Evolutionary conservation across 2,888 invertebrate species (phyloP), one percentile per base, ranked within the genome.

Genomic region (Urechis unicinctus): DNA sequence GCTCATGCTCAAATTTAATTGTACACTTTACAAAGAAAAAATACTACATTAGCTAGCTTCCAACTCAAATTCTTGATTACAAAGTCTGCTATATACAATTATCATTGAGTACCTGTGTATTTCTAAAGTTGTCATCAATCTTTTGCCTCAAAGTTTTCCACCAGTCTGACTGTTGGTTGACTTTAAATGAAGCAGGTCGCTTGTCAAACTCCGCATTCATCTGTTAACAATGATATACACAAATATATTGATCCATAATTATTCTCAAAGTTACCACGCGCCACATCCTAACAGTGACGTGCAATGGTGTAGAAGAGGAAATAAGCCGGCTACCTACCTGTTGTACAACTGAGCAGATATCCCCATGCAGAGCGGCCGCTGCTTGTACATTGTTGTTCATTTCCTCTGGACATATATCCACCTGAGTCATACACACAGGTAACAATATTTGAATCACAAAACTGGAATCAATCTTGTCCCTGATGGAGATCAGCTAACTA

Each of bases 381-480:
- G 90, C 84, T 51, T 83, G 82, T 1, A 92, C 83, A 64, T 93
- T 94, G 78, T 94, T 95, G 75, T 95, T 88, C 67, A 96, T 82
- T 76, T 97, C 96, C 78, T 96, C 96, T 0, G 92, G 85, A 55
- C 82, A 83, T 53, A 94, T 82, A 72, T 96, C 96, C 46, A 92
- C 85, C 83, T 92, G 95, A 67, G 96, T 62, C 21, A 6, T 13
- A 36, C 17, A 13, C 9, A 36, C 9, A 48, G 48, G 9, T 13
- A 26, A 17, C 21, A 45, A 22, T 45, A 45, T 45, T 21, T 9
- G 45, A 9, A 45, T 17, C 9, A 9, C 45, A 45, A 17, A 21
- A 21, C 21, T 17, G 45, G 6, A 45, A 13, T 36, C n/a, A n/a
- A n/a, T n/a, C n/a, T n/a, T n/a, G n/a, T n/a, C n/a, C n/a, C n/a